These are phyloP conservation scores for Ceratina calcarata DNA, from an alignment of 1,140 invertebrate species.

Conservation along the genomic window DNA sequence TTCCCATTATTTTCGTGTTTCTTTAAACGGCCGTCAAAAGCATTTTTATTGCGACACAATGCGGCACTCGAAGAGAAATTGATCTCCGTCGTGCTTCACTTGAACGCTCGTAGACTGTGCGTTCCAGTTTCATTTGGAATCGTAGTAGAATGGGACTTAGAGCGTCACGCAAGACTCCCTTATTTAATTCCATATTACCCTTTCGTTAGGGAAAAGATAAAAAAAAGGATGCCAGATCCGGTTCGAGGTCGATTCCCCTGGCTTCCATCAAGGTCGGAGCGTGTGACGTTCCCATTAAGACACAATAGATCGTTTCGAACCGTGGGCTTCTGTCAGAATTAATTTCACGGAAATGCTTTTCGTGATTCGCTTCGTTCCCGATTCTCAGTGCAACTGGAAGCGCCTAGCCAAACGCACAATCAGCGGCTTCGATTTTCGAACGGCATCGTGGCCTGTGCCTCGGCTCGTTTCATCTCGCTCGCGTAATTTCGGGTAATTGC, in stretches of 20 bases:
- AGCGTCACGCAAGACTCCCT: slow-evolving; percentile 45
- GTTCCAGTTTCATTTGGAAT: slow-evolving; percentile 25
- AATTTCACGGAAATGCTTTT: slow-evolving; percentile 42
- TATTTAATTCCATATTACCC: slow-evolving; percentile 62
- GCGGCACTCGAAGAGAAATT: slow-evolving; percentile 14
- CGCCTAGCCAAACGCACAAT: neutral
- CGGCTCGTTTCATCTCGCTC: neutral
- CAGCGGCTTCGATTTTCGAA: neutral
- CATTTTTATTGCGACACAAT: slow-evolving; percentile 33
- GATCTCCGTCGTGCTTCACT: neutral
- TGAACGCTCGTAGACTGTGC: slow-evolving; percentile 6
- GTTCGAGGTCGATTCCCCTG: slow-evolving; percentile 59
- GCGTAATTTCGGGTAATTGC: slow-evolving; percentile 36
- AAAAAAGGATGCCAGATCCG: slow-evolving; percentile 51
- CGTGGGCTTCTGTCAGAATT: slow-evolving; percentile 30
- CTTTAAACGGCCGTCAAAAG: slow-evolving; percentile 12
- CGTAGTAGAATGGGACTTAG: slow-evolving; percentile 28
- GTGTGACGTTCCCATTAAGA: slow-evolving; percentile 56
- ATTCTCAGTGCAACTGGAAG: neutral
- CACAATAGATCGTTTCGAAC: slow-evolving; percentile 61
- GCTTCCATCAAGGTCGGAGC: slow-evolving; percentile 57
- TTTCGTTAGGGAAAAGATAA: slow-evolving; percentile 14
- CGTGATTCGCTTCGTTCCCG: neutral
- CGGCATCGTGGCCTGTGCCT: neutral
- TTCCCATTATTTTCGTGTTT: slow-evolving; percentile 14